Evolutionary conservation across 1,140 invertebrate genomes (phyloP).

Genomic region (Plectrocnemia conspersa): DNA sequence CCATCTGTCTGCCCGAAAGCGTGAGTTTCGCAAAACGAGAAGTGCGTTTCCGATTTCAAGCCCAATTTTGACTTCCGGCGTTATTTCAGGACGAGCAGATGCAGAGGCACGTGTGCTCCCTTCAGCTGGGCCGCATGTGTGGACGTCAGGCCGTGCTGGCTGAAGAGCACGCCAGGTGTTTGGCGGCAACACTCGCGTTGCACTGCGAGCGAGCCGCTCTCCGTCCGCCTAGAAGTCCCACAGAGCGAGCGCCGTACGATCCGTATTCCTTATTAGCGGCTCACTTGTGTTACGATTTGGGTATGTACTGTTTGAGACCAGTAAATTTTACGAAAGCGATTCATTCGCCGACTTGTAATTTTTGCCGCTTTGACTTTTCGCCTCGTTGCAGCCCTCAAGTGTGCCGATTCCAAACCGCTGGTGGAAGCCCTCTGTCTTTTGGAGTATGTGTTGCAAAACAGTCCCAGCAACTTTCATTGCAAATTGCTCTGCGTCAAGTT

Average conservation of each 20-base stretch:
- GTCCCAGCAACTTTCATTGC: slow-evolving; percentile 73
- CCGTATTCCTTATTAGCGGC: slow-evolving; percentile 58
- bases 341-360: no score
- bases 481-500: slow-evolving; percentile 69
- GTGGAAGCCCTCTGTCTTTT: slow-evolving; percentile 63
- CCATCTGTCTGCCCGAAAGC: slow-evolving; percentile 54
- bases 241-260: slow-evolving; percentile 34
- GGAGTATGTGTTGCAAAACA: slow-evolving; percentile 64
- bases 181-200: slow-evolving; percentile 50
- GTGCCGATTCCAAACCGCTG: slow-evolving; percentile 50
- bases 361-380: no score
- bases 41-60: neutral
- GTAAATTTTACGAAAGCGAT: no score
- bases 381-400: slow-evolving; percentile 38
- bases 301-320: slow-evolving; percentile 30
- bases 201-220: slow-evolving; percentile 53
- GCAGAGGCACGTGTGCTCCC: slow-evolving; percentile 66
- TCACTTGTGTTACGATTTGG: slow-evolving; percentile 70
- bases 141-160: slow-evolving; percentile 56
- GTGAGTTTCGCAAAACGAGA: slow-evolving; percentile 42
- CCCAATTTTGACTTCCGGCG: neutral
- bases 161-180: slow-evolving; percentile 47
- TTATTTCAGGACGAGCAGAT: slow-evolving; percentile 58
- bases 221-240: slow-evolving; percentile 34
- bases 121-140: slow-evolving; percentile 64